Conservation (phyloP, 2,888 invertebrate species). For the Apotomis turbidana region DNA sequence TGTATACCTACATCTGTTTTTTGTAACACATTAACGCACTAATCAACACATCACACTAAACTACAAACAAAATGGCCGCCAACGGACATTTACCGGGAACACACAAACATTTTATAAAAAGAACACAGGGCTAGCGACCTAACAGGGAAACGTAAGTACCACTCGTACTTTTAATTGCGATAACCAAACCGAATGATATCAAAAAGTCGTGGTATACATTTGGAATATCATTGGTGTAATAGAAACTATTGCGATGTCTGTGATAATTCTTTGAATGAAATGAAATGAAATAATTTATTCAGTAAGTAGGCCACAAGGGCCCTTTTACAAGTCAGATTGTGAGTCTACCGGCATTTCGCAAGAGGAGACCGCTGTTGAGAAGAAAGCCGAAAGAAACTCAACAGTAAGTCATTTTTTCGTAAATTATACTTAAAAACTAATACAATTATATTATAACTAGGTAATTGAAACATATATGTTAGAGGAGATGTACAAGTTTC, state of each 20-base stretch:
- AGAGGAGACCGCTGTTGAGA: no score
- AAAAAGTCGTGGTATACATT: constrained; percentile 15
- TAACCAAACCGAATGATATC: constrained; percentile 7
- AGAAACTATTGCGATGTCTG: neutral
- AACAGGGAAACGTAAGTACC: constrained; percentile 10
- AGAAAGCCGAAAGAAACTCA: no score
- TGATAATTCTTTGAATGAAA: constrained; percentile 3
- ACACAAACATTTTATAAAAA: constrained; percentile 46
- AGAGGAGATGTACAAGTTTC: no score
- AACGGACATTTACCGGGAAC: constrained; percentile 63
- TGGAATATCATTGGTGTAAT: neutral
- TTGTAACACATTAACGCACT: constrained; percentile 27
- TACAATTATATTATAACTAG: no score
- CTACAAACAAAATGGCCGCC: constrained; percentile 52
- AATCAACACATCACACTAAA: constrained; percentile 18
- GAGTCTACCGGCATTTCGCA: no score
- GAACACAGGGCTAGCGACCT: constrained; percentile 47
- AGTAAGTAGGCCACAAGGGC: no score
- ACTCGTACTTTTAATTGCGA: constrained; percentile 17
- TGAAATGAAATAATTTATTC: no score
- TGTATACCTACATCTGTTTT: constrained; percentile 22
- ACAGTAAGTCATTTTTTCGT: no score
- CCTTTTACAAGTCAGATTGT: no score
- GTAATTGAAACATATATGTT: no score
- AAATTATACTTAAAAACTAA: no score